Evolutionary conservation across 2,113 vertebrate genomes (phyloP).

Genomic region (Macrotis lagotis): DNA sequence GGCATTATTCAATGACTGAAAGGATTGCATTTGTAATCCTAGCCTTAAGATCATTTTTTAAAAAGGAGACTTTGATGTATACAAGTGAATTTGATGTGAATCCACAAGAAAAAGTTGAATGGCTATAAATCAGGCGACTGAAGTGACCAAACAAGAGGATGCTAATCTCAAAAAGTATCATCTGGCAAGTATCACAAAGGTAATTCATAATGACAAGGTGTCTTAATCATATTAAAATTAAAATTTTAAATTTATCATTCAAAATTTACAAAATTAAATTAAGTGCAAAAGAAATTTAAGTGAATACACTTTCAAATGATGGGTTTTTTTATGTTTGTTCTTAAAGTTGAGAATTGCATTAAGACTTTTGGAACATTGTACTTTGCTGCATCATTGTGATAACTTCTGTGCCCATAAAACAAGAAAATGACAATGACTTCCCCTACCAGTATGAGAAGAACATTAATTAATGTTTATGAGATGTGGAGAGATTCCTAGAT

Average conservation of each 20-base stretch:
- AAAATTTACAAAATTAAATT: not conserved
- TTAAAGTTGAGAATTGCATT: not conserved
- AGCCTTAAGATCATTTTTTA: not conserved
- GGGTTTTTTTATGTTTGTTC: not conserved
- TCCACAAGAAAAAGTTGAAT: not conserved
- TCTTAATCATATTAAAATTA: not conserved
- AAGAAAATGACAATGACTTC: slow-evolving; percentile 46
- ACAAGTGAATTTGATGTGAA: not conserved
- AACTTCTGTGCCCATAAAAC: slow-evolving; percentile 50
- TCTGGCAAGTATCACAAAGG: not conserved
- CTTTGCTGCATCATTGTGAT: not conserved
- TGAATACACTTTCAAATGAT: not conserved
- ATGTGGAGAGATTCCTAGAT: slow-evolving; percentile 45
- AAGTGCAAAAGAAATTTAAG: not conserved
- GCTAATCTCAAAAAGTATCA: not conserved
- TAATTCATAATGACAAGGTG: not conserved
- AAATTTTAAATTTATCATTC: not conserved
- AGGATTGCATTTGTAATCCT: not conserved
- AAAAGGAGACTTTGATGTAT: not conserved
- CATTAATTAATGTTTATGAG: slow-evolving; percentile 39
- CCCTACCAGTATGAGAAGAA: slow-evolving; percentile 22
- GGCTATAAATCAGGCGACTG: not conserved
- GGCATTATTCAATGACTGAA: not conserved
- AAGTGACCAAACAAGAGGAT: not conserved
- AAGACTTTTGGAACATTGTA: not conserved